phyloP scores from a whole-genome alignment of 2,113 vertebrate genomes.

The Pantherophis guttatus region DNA sequence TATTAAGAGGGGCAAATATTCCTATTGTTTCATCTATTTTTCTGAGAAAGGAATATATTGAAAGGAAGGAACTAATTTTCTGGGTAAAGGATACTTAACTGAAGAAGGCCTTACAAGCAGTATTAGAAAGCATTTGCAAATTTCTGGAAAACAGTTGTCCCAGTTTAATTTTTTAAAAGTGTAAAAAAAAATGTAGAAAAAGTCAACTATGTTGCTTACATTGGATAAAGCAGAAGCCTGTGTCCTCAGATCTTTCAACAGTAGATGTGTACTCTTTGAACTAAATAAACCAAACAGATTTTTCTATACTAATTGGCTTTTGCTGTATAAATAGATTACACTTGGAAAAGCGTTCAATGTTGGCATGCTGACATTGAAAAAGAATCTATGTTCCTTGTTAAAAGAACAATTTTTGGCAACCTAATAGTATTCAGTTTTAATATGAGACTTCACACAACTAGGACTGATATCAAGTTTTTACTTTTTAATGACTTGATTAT shows the following conservation, averaged over 20 bases:
- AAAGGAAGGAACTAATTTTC: too few species aligned
- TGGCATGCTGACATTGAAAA: slow-evolving; percentile 5
- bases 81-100: not conserved
- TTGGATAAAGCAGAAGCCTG: not conserved
- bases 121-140: not conserved
- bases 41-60: not conserved
- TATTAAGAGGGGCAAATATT: not conserved
- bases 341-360: not conserved
- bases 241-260: not conserved
- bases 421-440: slow-evolving; percentile 6
- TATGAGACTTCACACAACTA: slow-evolving; percentile 6
- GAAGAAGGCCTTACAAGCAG: not conserved
- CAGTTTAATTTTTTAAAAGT: not conserved
- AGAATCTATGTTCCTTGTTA: slow-evolving; percentile 6
- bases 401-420: not conserved
- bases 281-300: slow-evolving; percentile 18
- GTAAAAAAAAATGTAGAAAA: not conserved
- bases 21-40: not conserved
- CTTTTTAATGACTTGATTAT: not conserved
- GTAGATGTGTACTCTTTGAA: not conserved
- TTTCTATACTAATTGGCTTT: slow-evolving; percentile 16
- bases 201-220: not conserved
- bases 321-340: slow-evolving; percentile 2
- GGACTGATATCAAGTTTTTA: not conserved
- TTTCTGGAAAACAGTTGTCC: not conserved